Percentiles rank a stretch among this genome's conserved stretches.
Evolutionary conservation across 1,140 invertebrate genomes (phyloP).

Genomic region (Tetragonula clypearis): DNA sequence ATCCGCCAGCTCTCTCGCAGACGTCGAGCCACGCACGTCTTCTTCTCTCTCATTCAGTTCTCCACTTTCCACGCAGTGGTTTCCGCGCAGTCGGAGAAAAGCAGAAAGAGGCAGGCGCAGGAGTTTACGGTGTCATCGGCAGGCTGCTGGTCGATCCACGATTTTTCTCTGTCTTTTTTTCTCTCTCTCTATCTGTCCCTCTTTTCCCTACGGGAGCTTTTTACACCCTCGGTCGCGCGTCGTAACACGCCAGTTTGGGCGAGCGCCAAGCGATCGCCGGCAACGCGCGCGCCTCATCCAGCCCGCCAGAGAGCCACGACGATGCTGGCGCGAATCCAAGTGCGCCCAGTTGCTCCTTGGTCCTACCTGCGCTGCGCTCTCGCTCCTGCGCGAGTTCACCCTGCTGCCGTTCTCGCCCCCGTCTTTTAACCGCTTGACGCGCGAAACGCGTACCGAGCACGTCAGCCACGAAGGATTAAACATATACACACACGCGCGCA

Average conservation of each 20-base stretch:
- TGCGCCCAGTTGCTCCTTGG: slow-evolving; percentile 27
- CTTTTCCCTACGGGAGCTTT: background rate
- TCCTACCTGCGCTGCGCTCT: slow-evolving; percentile 19
- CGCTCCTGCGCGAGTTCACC: background rate
- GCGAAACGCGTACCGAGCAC: too few relatives aligned
- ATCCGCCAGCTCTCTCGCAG: background rate
- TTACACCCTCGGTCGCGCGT: background rate
- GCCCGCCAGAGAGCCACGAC: slow-evolving; percentile 42
- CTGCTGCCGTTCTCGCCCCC: background rate
- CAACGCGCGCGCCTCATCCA: slow-evolving; percentile 9
- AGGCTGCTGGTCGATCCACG: slow-evolving; percentile 9
- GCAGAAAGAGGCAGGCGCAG: background rate
- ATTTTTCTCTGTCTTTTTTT: background rate
- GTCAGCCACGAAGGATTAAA: background rate
- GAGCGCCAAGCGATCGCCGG: slow-evolving; percentile 31
- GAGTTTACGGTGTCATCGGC: background rate
- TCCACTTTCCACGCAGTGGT: background rate
- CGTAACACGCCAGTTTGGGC: slow-evolving; percentile 42
- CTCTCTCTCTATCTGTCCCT: background rate
- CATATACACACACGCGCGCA: background rate
- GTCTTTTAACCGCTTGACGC: background rate
- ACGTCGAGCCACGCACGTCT: too few relatives aligned
- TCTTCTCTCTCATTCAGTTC: background rate
- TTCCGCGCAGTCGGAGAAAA: background rate
- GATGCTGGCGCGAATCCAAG: slow-evolving; percentile 58